Percentiles rank a stretch among this genome's conserved stretches.
These are phyloP conservation scores for Nymphalis urticae DNA, from an alignment of 2,888 invertebrate genomes.

Conservation along the genomic window DNA sequence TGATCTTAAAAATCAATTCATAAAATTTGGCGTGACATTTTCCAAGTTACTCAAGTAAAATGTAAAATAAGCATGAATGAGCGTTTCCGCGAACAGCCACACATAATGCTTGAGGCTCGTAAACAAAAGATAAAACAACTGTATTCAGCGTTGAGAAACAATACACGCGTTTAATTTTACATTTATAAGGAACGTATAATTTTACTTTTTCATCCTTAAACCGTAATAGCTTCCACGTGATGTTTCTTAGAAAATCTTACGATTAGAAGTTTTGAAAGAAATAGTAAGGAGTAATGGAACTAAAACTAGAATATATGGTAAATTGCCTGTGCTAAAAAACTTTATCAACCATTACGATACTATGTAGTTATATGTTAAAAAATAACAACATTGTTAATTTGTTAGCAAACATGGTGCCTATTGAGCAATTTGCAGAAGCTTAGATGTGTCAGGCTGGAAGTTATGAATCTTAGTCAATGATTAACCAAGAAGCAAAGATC, in stretches of 20 bases:
- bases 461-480: no score
- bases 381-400: no score
- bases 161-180: constrained; percentile 26
- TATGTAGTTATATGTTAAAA: no score
- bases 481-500: no score
- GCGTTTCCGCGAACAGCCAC: constrained; percentile 47
- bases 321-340: no score
- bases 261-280: no score
- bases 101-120: constrained; percentile 49
- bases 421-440: no score
- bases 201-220: constrained; percentile 18
- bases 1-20: not conserved
- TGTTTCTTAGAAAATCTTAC: not conserved
- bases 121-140: constrained; percentile 55
- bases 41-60: constrained; percentile 39
- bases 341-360: no score
- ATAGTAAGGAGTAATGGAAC: no score
- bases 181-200: constrained; percentile 20
- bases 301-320: no score
- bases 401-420: no score
- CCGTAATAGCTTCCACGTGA: not conserved
- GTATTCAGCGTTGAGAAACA: constrained; percentile 28
- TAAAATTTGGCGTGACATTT: constrained; percentile 18
- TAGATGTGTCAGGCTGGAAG: no score
- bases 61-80: constrained; percentile 51